Percentiles rank a stretch among this genome's conserved stretches.
Conservation (phyloP, 2,797 vertebrate genomes). For the Benthosema pterotum region DNA sequence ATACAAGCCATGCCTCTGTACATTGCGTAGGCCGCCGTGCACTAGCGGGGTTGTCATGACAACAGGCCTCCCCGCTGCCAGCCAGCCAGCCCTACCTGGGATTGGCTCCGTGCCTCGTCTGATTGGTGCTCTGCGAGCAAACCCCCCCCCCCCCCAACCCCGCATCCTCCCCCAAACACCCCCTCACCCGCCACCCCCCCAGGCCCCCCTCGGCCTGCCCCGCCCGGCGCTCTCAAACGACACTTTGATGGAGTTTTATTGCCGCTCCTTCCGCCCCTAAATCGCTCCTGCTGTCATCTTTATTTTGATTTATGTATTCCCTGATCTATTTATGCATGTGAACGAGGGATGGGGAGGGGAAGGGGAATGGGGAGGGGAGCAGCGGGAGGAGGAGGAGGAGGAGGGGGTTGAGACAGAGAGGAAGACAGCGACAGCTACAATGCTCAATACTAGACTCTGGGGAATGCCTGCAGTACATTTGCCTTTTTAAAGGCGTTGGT, state of each 20-base stretch:
- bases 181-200: no score
- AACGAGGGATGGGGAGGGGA: constrained; percentile 52
- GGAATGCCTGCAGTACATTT: constrained; percentile 79
- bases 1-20: constrained; percentile 51
- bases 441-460: constrained; percentile 70
- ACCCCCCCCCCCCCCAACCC: no score
- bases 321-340: constrained; percentile 84
- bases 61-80: constrained; percentile 74
- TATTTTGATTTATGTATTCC: constrained; percentile 87
- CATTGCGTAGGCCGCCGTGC: constrained; percentile 61
- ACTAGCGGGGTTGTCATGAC: constrained; percentile 76
- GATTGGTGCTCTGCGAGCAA: constrained; percentile 77
- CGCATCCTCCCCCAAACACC: no score
- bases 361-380: constrained; percentile 14
- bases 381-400: not conserved
- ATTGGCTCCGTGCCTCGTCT: constrained; percentile 75
- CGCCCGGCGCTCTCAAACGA: constrained; percentile 72
- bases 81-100: constrained; percentile 77
- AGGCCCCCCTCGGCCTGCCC: constrained; percentile 54
- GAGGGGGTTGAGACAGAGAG: constrained; percentile 38
- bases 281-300: constrained; percentile 83
- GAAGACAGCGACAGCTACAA: constrained; percentile 74
- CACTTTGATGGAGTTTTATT: constrained; percentile 86
- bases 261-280: constrained; percentile 78
- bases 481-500: constrained; percentile 76